Conservation (phyloP, 2,797 vertebrate species). For the Nasua narica region DNA sequence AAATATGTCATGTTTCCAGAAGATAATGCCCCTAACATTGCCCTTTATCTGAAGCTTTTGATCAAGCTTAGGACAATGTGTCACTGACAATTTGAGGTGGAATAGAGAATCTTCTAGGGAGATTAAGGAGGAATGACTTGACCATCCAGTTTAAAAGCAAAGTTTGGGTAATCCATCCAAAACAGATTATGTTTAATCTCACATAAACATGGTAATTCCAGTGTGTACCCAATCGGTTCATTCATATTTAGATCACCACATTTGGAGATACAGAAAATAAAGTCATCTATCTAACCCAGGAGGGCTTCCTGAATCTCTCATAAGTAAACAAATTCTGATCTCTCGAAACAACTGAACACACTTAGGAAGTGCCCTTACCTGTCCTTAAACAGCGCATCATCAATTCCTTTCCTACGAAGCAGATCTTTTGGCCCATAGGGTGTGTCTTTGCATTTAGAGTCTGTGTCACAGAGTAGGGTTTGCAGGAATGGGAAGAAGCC, state of each 20-base stretch:
- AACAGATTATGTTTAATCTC: neutral
- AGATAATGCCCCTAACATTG: neutral
- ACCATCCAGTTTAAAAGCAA: neutral
- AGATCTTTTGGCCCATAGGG: constrained; percentile 81
- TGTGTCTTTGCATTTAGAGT: constrained; percentile 82
- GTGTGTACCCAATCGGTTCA: neutral
- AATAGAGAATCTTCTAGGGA: neutral
- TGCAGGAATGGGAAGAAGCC: constrained; percentile 87
- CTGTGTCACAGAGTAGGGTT: constrained; percentile 84
- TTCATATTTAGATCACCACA: neutral
- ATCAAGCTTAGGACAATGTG: neutral
- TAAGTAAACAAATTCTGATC: neutral
- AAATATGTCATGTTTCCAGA: neutral
- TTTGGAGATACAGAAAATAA: neutral
- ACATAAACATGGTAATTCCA: neutral
- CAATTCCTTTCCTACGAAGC: constrained; percentile 78
- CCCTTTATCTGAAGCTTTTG: neutral
- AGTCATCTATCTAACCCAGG: neutral
- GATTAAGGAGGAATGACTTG: neutral
- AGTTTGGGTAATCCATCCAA: neutral
- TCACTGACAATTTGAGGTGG: neutral
- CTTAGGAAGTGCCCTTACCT: constrained; percentile 71
- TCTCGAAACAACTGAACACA: neutral
- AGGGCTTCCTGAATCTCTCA: neutral
- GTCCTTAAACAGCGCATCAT: constrained; percentile 64